Base-by-base conservation (phyloP, 2,888 invertebrate species). In the Balanococcus diminutus region DNA sequence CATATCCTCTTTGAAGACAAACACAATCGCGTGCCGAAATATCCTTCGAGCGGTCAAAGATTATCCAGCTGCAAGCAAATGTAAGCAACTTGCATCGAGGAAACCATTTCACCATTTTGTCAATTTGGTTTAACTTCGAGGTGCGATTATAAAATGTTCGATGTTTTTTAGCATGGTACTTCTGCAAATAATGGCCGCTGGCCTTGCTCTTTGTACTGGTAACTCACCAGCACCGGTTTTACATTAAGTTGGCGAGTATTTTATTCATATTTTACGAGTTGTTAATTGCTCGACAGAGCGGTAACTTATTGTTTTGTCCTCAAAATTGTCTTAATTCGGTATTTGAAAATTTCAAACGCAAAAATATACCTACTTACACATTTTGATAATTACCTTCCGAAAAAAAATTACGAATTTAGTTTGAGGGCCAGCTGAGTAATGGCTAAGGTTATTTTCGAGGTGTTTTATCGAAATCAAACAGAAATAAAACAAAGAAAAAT, bases 271-370 rank as follows among this genome's bases (percentile, higher is more conserved):
- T 31, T 72, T 72, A 25, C 72, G 42, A 42, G 42, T 19, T 72
- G 28, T 72, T 31, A 72, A 72, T 31, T 72, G 72, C 22, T 28
- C 14, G 72, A 11, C 31, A 28, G 5, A 2, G 22, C 8, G 31
- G 11, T 72, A 16, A 72, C 72, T 22, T 31, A 72, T 72, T 72
- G 72, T 72, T 31, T 72, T 31, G 72, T 19, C 72, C 72, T 72
- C 31, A 72, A 4, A 28, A 28, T 25, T 56, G 22, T 56, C 56
- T 3, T 56, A 22, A 56, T 46, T 11, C 11, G 22, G 6, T 2
- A 6, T 56, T 1, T 22, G 56, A 56, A 19, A 56, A 56, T 56
- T 56, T 22, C 19, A 22, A 22, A 8, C 22, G 56, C 36, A 3
- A 36, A 36, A 36, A 36, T 36, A 8, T 36, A 36, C 36, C 8